These are phyloP conservation scores for Conops quadrifasciatus DNA, from an alignment of 2,888 invertebrate species.

Conservation along the genomic window DNA sequence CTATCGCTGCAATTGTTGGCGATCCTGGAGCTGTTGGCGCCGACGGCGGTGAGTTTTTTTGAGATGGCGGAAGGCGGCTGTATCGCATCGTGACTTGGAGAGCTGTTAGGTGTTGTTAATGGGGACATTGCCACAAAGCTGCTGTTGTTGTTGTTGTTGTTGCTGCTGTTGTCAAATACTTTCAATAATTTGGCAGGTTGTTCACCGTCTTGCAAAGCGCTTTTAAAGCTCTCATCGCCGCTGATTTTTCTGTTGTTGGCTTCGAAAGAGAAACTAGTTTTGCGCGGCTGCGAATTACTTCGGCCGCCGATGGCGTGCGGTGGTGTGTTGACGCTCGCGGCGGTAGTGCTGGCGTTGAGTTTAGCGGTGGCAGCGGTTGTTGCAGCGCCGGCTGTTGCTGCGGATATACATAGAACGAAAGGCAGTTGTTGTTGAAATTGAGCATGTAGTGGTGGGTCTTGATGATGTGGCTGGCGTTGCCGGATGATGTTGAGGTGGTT, in stretches of 20 bases:
- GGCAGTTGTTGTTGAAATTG: slow-evolving; percentile 33
- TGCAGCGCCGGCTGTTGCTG: slow-evolving; percentile 34
- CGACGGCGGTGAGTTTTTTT: slow-evolving; percentile 27
- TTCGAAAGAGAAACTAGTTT: slow-evolving; percentile 42
- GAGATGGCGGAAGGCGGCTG: not conserved
- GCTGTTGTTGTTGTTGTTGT: slow-evolving; percentile 43
- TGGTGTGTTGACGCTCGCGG: slow-evolving; percentile 9
- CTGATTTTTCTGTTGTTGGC: slow-evolving; percentile 27
- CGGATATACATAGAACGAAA: slow-evolving; percentile 41
- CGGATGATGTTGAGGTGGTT: slow-evolving; percentile 31
- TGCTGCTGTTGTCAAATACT: slow-evolving; percentile 49
- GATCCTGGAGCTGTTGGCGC: slow-evolving; percentile 37
- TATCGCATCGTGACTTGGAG: not conserved
- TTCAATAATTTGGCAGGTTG: slow-evolving; percentile 58
- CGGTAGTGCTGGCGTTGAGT: slow-evolving; percentile 14
- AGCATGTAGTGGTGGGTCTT: slow-evolving; percentile 20
- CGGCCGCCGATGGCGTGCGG: not conserved
- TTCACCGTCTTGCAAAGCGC: slow-evolving; percentile 48
- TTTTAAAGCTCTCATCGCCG: not conserved
- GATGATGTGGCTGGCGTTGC: slow-evolving; percentile 34
- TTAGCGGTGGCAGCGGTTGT: slow-evolving; percentile 36
- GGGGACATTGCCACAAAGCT: slow-evolving; percentile 22
- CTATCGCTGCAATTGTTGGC: no score
- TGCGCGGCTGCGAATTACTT: slow-evolving; percentile 41
- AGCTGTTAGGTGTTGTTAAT: not conserved